Percentiles rank a stretch among this genome's conserved stretches.
Evolutionary conservation across 2,113 vertebrate species (phyloP).

Genomic region (Myrmecophaga tridactyla): DNA sequence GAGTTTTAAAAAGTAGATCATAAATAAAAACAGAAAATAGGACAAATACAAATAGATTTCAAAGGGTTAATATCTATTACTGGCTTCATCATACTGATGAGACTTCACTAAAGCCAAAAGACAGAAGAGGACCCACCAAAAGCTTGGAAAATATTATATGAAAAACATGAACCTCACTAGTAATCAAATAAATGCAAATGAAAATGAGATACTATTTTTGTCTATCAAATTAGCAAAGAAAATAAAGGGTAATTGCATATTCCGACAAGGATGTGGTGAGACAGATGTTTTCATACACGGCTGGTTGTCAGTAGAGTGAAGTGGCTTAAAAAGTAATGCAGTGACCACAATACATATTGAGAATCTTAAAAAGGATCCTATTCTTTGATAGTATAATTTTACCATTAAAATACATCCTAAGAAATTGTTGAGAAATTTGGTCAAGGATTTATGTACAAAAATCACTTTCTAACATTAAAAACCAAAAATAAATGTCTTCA

Average conservation of each 20-base stretch:
- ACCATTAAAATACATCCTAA: background rate
- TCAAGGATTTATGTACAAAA: background rate
- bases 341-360: background rate
- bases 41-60: background rate
- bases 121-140: slow-evolving; percentile 31
- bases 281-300: slow-evolving; percentile 28
- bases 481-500: background rate
- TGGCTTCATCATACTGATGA: background rate
- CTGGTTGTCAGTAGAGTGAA: background rate
- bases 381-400: background rate
- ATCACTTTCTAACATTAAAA: background rate
- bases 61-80: background rate
- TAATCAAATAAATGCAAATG: slow-evolving; percentile 76
- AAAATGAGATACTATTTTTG: slow-evolving; percentile 65
- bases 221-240: slow-evolving; percentile 69
- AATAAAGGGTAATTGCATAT: slow-evolving; percentile 48
- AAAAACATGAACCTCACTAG: slow-evolving; percentile 41
- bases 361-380: background rate
- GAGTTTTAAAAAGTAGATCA: background rate
- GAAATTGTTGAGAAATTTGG: background rate
- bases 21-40: background rate
- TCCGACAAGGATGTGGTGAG: slow-evolving; percentile 69
- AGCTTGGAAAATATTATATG: slow-evolving; percentile 11
- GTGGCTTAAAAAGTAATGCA: background rate
- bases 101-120: background rate